These are phyloP conservation scores for Megaleporinus macrocephalus DNA, from an alignment of 2,113 vertebrate species.

Conservation along the genomic window DNA sequence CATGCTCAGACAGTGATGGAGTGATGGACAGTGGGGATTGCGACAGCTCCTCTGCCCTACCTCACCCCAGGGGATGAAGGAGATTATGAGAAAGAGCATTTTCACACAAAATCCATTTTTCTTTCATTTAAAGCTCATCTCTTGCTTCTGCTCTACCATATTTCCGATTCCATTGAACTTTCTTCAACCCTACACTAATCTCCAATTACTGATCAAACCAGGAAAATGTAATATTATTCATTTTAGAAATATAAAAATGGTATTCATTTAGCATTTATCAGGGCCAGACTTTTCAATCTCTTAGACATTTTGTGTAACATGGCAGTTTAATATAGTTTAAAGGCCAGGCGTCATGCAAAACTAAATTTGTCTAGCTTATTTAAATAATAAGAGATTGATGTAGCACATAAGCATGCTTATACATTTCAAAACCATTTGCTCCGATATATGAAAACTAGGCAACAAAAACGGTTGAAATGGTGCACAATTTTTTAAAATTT, in stretches of 20 bases:
- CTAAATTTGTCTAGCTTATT: too few relatives aligned
- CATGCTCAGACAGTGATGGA: conserved; percentile 32
- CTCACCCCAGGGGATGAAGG: not conserved
- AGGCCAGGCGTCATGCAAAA: not conserved
- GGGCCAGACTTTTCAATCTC: not conserved
- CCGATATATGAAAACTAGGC: too few relatives aligned
- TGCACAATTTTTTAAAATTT: too few relatives aligned
- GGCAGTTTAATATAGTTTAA: not conserved
- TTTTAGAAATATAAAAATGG: not conserved
- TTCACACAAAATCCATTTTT: not conserved
- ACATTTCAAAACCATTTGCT: too few relatives aligned
- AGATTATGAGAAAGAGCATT: conserved; percentile 27
- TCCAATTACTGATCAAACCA: not conserved
- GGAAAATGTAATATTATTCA: conserved; percentile 5
- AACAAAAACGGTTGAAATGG: too few relatives aligned
- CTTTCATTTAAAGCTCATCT: not conserved
- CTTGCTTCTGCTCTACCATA: not conserved
- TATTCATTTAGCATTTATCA: not conserved
- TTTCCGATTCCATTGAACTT: not conserved
- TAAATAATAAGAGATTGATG: too few relatives aligned
- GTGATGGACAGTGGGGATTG: conserved; percentile 23
- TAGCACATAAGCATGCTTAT: too few relatives aligned
- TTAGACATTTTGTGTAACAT: not conserved
- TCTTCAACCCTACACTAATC: not conserved
- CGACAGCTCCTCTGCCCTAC: not conserved